Conservation (phyloP, 2,888 invertebrate species). For the Sarcophaga variegata region DNA sequence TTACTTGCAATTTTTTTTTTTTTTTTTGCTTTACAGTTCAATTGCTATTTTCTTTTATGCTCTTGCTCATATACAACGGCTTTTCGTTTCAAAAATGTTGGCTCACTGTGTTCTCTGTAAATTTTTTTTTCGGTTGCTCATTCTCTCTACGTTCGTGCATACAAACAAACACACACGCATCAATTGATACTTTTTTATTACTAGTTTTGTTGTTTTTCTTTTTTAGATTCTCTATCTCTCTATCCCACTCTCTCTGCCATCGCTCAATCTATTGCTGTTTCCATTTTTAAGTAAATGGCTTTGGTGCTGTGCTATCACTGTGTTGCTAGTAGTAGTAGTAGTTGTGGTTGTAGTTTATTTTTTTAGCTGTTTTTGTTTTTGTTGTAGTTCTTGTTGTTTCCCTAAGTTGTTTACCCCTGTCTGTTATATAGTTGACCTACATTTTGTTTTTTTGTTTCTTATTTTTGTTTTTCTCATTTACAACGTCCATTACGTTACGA, state of each 20-base stretch:
- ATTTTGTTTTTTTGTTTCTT: constrained; percentile 35
- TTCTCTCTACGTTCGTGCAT: neutral
- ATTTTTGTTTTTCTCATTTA: too few relatives aligned
- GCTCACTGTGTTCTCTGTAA: too few relatives aligned
- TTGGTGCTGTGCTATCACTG: neutral
- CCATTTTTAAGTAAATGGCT: neutral
- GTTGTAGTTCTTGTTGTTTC: constrained; percentile 36
- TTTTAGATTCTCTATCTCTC: neutral
- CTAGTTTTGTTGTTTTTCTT: too few relatives aligned
- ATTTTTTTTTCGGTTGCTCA: neutral
- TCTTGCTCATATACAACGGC: neutral
- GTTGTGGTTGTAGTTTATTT: constrained; percentile 14
- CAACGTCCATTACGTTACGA: constrained; percentile 18
- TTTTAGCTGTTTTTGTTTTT: neutral
- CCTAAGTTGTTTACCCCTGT: constrained; percentile 59
- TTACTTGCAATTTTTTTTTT: neutral
- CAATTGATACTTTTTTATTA: too few relatives aligned
- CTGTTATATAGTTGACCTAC: constrained; percentile 57
- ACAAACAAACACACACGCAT: neutral
- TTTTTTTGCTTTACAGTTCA: neutral
- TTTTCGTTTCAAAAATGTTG: neutral
- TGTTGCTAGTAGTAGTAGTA: neutral
- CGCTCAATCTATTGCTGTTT: constrained; percentile 7
- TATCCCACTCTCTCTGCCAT: neutral
- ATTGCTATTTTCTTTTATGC: neutral